Base-by-base conservation (phyloP, 2,888 invertebrate species). In the Miltochrista miniata region DNA sequence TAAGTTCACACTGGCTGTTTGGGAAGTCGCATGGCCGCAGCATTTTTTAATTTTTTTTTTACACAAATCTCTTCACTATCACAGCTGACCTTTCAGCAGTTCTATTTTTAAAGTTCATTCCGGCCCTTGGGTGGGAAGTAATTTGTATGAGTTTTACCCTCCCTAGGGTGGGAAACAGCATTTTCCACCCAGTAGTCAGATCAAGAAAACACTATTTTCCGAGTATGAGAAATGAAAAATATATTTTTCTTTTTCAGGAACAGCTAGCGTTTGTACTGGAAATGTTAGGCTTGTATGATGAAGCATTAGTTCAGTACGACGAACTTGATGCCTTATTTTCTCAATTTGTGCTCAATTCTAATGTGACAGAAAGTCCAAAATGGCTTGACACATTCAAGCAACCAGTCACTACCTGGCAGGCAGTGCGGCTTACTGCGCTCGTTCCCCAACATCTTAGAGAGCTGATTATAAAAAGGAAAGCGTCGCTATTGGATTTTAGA, bases 271-370 rank as follows among this genome's bases (percentile, higher is more conserved):
- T 98, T 87, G 97, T 98, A 61, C 93, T 98, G 72, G 97, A 98
- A 93, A 98, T 98, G 96, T 90, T 99, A 62, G 97, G 97, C 51
- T 92, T 99, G 60, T 95, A 96, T 76, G 98, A 98, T 64, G 98
- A 99, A 89, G 97, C 98, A 11, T 90, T 99, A 64, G 96, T 99
- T 48, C 99, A 99, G 78, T 99, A 98, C 82, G 99, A 99, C 81
- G 99, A 99, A 88, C 92, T 99, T 74, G 98, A 99, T 90, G 98
- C 98, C 44, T 93, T 99, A 66, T 98, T 99, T 84, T 98, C 98
- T 1, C 98, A 99, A 90, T 98, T 98, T 89, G 96, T 99, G 48
- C 95, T 98, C 64, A 98, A 98, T 89, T 96, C 97, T n/a, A 96
- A 96, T 74, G 94, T 96, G 61, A 96, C 97, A 56, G 97, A 97